A percentile compares a stretch with the other conserved stretches of the same genome.
Conservation (phyloP, 1,140 invertebrate genomes). For the Hermatobates lingyangjiaoensis region DNA sequence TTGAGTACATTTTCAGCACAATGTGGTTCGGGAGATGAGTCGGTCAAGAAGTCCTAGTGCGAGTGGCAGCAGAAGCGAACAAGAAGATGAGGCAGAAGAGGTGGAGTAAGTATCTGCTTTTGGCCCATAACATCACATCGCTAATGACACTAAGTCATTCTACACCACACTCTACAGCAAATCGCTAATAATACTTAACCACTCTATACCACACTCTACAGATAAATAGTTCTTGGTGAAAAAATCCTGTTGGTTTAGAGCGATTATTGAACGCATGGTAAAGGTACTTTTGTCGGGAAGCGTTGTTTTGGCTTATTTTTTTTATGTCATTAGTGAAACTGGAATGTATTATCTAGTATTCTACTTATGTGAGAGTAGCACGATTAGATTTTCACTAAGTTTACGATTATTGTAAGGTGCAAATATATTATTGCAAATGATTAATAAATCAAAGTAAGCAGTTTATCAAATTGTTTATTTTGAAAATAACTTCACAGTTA, state of each 20-base stretch:
- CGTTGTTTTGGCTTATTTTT: too few relatives aligned
- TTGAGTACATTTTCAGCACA: conserved; percentile 9
- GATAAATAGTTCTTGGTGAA: background rate
- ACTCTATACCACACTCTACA: background rate
- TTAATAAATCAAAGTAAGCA: too few relatives aligned
- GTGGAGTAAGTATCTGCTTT: background rate
- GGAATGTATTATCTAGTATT: too few relatives aligned
- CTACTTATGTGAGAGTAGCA: too few relatives aligned
- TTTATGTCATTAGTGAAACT: too few relatives aligned
- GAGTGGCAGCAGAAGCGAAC: conserved; percentile 15
- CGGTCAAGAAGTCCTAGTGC: conserved; percentile 10
- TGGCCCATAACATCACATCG: background rate
- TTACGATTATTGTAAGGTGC: too few relatives aligned
- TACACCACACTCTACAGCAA: background rate
- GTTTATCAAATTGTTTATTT: too few relatives aligned
- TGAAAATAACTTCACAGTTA: too few relatives aligned
- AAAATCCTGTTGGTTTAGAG: background rate
- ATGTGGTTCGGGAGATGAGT: conserved; percentile 3
- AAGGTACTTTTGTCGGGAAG: background rate
- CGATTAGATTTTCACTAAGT: too few relatives aligned
- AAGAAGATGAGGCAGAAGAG: conserved; percentile 17
- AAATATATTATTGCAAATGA: too few relatives aligned
- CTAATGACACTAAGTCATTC: too few relatives aligned
- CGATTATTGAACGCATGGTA: background rate
- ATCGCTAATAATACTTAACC: background rate